Evolutionary conservation across 2,888 invertebrate species (phyloP), one percentile per base, ranked within the genome.

Genomic region (Ichneumoninae sp.): DNA sequence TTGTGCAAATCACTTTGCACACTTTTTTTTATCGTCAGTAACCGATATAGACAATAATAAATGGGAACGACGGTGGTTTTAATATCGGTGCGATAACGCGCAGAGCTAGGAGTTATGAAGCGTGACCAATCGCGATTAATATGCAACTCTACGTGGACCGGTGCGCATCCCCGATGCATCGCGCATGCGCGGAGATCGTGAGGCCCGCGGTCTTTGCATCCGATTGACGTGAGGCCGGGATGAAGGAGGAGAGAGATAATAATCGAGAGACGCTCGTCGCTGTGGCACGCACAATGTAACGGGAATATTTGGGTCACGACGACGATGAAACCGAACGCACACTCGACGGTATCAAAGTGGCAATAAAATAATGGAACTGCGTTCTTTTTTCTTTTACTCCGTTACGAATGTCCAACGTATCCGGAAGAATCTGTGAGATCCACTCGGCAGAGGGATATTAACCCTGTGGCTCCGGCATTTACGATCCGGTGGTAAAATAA

Each of bases 11-110:
- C 30, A 30, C 30, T 30, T 2, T 30, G 30, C 36, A 36, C 36
- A 1, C 8, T 36, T 72, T 60, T 60, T 30, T 13, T 78, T 19
- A 19, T 26, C 30, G 16, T 83, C 84, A 87, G 86, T 87, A 86
- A 89, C 81, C 87, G 50, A 68, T 86, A 83, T 85, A 86, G 87
- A 90, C 87, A 88, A 89, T 89, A 89, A 89, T 88, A 87, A 87
- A 83, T 79, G 84, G 86, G 65, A 89, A 85, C 1, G 62, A 80
- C 82, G 83, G 86, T 86, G 10, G 60, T 74, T 74, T 74, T 47
- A 72, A 19, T 47, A 33, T 26, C 74, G 62, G 68, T 16, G 16
- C 69, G 85, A 87, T 86, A 87, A 87, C 85, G 82, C 26, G 26
- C 60, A 78, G 71, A 44, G 44, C 82, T 71, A 85, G 88, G 86